These are phyloP conservation scores for Irena cyanogastra DNA, from an alignment of 2,113 vertebrate species.

Conservation along the genomic window DNA sequence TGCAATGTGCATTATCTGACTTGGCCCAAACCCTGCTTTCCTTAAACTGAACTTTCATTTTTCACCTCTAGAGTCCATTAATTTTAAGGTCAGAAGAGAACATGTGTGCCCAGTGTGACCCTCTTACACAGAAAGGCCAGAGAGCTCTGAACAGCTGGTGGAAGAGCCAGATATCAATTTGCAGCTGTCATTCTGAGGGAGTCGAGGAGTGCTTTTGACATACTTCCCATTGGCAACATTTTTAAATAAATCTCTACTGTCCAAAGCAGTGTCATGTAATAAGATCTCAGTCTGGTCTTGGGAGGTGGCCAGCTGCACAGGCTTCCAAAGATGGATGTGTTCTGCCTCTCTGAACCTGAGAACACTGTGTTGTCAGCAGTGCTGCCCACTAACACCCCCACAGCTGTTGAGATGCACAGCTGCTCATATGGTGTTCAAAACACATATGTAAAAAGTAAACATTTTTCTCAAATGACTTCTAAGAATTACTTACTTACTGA, in stretches of 20 bases:
- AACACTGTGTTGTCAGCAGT: rapidly evolving
- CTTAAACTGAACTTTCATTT: neutral
- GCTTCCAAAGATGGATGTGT: neutral
- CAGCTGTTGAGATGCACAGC: neutral
- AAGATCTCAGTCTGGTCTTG: neutral
- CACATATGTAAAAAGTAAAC: neutral
- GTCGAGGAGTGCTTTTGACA: neutral
- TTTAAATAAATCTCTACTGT: neutral
- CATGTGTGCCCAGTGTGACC: neutral
- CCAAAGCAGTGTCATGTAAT: neutral
- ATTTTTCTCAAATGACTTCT: neutral
- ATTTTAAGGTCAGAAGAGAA: neutral
- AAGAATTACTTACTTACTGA: neutral
- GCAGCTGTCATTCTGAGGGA: neutral
- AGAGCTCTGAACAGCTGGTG: neutral
- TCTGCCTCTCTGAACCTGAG: neutral
- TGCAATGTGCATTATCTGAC: neutral
- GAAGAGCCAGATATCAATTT: neutral
- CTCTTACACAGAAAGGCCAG: neutral
- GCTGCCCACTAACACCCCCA: rapidly evolving
- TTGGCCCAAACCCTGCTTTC: neutral
- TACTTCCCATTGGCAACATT: neutral
- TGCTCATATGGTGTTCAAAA: neutral
- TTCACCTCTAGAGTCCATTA: neutral
- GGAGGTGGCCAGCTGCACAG: neutral